These are phyloP conservation scores for Aphelinus certus DNA, from an alignment of 1,140 invertebrate species.

Conservation along the genomic window DNA sequence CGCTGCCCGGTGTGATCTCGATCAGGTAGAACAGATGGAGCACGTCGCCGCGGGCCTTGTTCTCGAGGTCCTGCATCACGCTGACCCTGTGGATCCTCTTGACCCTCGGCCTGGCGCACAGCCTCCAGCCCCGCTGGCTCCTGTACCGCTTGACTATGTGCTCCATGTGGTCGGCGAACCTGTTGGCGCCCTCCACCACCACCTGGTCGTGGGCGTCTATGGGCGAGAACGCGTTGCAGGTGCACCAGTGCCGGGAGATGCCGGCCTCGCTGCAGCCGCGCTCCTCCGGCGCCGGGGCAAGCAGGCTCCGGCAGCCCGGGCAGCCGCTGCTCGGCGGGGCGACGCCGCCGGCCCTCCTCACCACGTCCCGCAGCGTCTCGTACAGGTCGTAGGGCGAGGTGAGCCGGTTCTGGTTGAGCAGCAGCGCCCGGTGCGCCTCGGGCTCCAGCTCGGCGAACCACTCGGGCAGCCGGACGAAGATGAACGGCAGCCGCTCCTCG, in stretches of 20 bases:
- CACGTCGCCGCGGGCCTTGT: constrained; percentile 58
- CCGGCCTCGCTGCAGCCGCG: constrained; percentile 78
- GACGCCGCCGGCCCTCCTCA: constrained; percentile 57
- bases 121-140: constrained; percentile 49
- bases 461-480: constrained; percentile 81
- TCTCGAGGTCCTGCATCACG: constrained; percentile 56
- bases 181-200: constrained; percentile 53
- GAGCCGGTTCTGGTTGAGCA: constrained; percentile 76
- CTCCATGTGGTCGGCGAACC: constrained; percentile 58
- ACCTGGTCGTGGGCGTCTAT: constrained; percentile 59
- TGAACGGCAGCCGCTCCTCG: constrained; percentile 89
- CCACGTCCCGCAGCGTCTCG: constrained; percentile 70
- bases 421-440: constrained; percentile 72
- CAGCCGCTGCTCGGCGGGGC: constrained; percentile 65
- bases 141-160: constrained; percentile 60
- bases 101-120: constrained; percentile 65
- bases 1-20: constrained; percentile 67
- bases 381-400: constrained; percentile 88
- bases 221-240: constrained; percentile 69
- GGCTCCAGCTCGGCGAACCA: constrained; percentile 74
- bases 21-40: constrained; percentile 62
- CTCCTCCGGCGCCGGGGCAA: constrained; percentile 69
- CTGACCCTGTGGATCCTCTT: constrained; percentile 60
- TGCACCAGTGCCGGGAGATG: constrained; percentile 81
- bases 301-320: constrained; percentile 74